Base-by-base conservation (phyloP, 2,113 vertebrate genomes). In the Oncorhynchus masou region DNA sequence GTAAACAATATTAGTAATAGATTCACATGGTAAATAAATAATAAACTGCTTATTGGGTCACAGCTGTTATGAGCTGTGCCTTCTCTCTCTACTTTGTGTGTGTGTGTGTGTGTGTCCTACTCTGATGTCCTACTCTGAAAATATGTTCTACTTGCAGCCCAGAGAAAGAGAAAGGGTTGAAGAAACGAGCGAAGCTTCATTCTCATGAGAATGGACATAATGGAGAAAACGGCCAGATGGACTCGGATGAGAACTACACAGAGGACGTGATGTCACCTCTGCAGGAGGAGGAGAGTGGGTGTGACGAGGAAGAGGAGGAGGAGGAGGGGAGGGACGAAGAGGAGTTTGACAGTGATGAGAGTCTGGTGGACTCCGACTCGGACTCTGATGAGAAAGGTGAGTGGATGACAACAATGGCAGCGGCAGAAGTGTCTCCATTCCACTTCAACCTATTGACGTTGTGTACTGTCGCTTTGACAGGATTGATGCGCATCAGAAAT, bases 331-430 rank as follows among this genome's bases (percentile, higher is more conserved):
- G 91, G 70, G 93, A 94, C 65, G 94, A 93, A 62, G 92, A 94
- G 0, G 94, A 91, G 60, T 97, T 97, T 0, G 96, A 96, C 89
- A 99, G 96, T 0, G 97, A 97, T 9, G 97, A 98, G 85, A 99
- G 97, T 87, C 88, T 96, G 84, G 97, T 95, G 83, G 97, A 98
- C 84, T 98, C 97, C 0, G 97, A 98, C 81, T 99, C 97, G 0
- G 97, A 99, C 75, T 93, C 95, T 0, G 97, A 98, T 54, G 96
- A 97, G 85, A 99, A 99, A 92, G 96, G 97, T 98, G 3, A 12
- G 39, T 45, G 39, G 39, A 45, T 45, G 9, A 11, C 39, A 3
- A 45, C 39, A 45, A 45, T 11, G 39, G 9, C 39, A 11, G 39
- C 3, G 39, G 39, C 2, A 45, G 39, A 45, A 45, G 11, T 45